phyloP scores from a whole-genome alignment of 1,140 invertebrate species.

The Ectropis grisescens region DNA sequence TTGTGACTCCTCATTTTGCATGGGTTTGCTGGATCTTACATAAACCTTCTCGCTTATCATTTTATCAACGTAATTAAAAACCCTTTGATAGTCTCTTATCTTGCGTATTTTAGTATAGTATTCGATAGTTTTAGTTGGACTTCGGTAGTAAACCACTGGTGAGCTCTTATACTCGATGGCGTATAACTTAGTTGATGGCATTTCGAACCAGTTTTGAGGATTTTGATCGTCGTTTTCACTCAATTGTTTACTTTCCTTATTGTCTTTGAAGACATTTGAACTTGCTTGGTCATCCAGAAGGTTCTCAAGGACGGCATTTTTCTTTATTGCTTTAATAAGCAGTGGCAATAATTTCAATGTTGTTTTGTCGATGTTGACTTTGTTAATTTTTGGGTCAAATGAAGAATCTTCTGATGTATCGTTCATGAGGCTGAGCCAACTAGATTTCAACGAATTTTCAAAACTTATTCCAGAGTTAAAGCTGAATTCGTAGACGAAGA shows the following conservation, averaged over 20 bases:
- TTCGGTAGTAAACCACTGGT: conserved; percentile 31
- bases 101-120: conserved; percentile 40
- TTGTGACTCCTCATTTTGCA: too few relatives aligned
- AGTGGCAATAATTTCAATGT: conserved; percentile 38
- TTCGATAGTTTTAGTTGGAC: conserved; percentile 26
- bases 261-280: conserved; percentile 13
- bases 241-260: conserved; percentile 17
- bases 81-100: conserved; percentile 23
- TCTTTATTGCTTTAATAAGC: conserved; percentile 37
- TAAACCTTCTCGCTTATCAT: conserved; percentile 1
- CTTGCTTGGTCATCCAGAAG: conserved; percentile 26
- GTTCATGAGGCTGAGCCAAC: conserved; percentile 38
- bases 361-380: conserved; percentile 28
- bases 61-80: conserved; percentile 4
- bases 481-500: conserved; percentile 42
- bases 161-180: conserved; percentile 41
- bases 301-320: conserved; percentile 30
- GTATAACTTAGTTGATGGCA: conserved; percentile 30
- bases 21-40: too few relatives aligned
- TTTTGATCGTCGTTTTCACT: conserved; percentile 21
- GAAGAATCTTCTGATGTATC: conserved; percentile 15
- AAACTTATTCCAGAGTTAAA: conserved; percentile 16
- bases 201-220: conserved; percentile 34
- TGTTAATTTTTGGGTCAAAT: conserved; percentile 26
- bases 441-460: conserved; percentile 12